Percentiles rank a stretch among this genome's conserved stretches.
Conservation (phyloP, 2,797 vertebrate genomes). For the Acrossocheilus fasciatus region DNA sequence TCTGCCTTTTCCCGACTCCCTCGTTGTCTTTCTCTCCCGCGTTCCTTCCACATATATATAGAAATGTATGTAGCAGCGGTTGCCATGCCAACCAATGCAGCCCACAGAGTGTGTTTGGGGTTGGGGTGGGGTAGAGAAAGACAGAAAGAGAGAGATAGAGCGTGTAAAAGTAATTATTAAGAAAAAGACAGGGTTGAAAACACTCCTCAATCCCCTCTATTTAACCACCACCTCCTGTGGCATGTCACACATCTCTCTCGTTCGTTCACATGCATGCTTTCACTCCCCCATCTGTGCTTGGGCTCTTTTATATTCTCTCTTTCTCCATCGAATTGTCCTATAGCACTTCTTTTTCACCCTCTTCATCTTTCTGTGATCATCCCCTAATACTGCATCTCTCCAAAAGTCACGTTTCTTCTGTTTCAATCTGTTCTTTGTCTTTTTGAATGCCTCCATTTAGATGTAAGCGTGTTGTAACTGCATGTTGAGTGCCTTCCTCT, state of each 20-base stretch:
- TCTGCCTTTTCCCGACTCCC: slow-evolving; percentile 10
- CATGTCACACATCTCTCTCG: slow-evolving; percentile 59
- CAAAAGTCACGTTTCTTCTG: slow-evolving; percentile 19
- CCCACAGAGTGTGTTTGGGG: slow-evolving; percentile 61
- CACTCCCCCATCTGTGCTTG: slow-evolving; percentile 28
- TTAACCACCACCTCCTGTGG: slow-evolving; percentile 61
- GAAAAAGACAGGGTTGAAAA: slow-evolving; percentile 63
- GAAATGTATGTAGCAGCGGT: slow-evolving; percentile 76
- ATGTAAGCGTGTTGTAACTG: slow-evolving; percentile 74
- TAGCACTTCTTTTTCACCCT: slow-evolving; percentile 19
- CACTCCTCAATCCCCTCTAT: slow-evolving; percentile 62
- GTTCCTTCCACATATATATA: slow-evolving; percentile 65
- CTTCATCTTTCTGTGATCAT: slow-evolving; percentile 20
- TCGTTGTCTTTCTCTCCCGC: slow-evolving; percentile 28
- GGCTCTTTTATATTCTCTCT: slow-evolving; percentile 19
- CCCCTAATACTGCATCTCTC: slow-evolving; percentile 37
- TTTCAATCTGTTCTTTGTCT: slow-evolving; percentile 21
- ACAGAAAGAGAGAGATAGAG: slow-evolving; percentile 50
- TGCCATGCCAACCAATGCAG: slow-evolving; percentile 78
- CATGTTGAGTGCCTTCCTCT: slow-evolving; percentile 69
- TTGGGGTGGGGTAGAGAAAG: slow-evolving; percentile 56
- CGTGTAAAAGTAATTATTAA: slow-evolving; percentile 63
- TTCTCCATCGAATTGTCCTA: slow-evolving; percentile 21
- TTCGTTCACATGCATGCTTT: slow-evolving; percentile 34
- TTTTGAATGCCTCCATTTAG: slow-evolving; percentile 43